Evolutionary conservation across 2,797 vertebrate genomes (phyloP), one percentile per base, ranked within the genome.

Genomic region (Potorous gilbertii): DNA sequence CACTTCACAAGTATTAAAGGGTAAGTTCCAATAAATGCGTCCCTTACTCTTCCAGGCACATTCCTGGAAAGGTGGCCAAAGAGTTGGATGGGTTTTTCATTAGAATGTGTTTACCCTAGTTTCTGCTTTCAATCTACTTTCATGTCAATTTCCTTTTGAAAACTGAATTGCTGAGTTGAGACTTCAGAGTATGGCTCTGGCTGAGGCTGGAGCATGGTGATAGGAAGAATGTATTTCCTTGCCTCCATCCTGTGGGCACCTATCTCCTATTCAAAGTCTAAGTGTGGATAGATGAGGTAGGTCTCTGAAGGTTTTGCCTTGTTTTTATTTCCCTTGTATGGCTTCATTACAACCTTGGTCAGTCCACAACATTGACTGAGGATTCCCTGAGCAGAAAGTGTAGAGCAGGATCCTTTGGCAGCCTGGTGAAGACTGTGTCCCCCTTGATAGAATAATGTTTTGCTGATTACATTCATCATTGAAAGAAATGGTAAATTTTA

Each of bases 1-100:
- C 57, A 89, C 74, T 91, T 87, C 95, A 57, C 52, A 90, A 95
- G 62, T 90, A 16, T 52, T 74, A 66, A 27, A 40, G 27, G 40
- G 74, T 46, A 46, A 62, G 52, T 92, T 92, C 34, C 34, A 59
- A 0, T 21, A 59, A 92, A 14, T 27, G 18, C 59, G 90, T 9
- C 55, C n/a, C 21, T 46, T 87, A 46, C 21, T 92, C 40, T 3
- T 91, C 34, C 21, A 55, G 34, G n/a, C 55, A 56, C 50, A 4
- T 3, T 91, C 66, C 57, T 46, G 21, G 92, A 90, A 92, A 94
- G 40, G 56, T 34, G 46, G 56, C 40, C 28, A 90, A 92, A 90
- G 90, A 62, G 91, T 87, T 62, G 56, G 50, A 52, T 62, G 9
- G 55, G 90, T 24, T 93, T n/a, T 31, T 24, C 55, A 31, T 91